Base-by-base conservation (phyloP, 2,113 vertebrate species). In the Ictidomys tridecemlineatus region DNA sequence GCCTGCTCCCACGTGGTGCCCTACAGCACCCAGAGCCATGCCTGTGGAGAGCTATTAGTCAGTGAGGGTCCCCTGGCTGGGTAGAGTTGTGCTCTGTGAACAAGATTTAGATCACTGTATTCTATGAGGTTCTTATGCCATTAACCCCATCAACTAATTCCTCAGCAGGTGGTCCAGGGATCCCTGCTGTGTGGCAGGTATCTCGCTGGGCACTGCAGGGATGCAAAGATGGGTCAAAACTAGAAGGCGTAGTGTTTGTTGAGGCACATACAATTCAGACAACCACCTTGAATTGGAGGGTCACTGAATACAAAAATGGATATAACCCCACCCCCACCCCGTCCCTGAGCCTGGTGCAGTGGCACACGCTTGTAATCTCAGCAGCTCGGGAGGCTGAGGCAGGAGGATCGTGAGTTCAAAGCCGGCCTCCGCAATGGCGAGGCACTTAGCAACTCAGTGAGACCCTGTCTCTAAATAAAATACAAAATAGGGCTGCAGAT, bases 11-110 rank as follows among this genome's bases (percentile, higher is more conserved):
- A 0, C 1, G 2, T 0, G 42, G 26, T 42, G 14, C 20, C 32
- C 22, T 12, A 0, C 3, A 14, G 12, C 28, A 37, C 80, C 77
- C 22, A 8, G 34, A 1, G 22, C 30, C 7, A 5, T 11, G 7
- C n/a, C 34, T 14, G 80, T 6, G 39, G 16, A 0, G 0, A 2
- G 42, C 14, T 7, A 28, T 63, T 22, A 14, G 8, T 76, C 14
- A 34, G 20, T 2, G 14, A 63, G 32, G 5, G 32, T 5, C 32
- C 20, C 42, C 70, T 67, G 70, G 22, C 17, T 70, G 37, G 48
- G n/a, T 0, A 65, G 74, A 83, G 39, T 61, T 93, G 56, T 79
- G 30, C 39, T 70, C 63, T n/a, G 26, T 13, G 39, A 93, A 34
- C 72, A 77, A 76, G 79, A 45, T 61, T 77, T 30, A 10, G 24